A percentile compares a stretch with the other conserved stretches of the same genome.
These are phyloP conservation scores for Drosophila oshimai DNA, from an alignment of 1,140 invertebrate genomes.

Conservation along the genomic window DNA sequence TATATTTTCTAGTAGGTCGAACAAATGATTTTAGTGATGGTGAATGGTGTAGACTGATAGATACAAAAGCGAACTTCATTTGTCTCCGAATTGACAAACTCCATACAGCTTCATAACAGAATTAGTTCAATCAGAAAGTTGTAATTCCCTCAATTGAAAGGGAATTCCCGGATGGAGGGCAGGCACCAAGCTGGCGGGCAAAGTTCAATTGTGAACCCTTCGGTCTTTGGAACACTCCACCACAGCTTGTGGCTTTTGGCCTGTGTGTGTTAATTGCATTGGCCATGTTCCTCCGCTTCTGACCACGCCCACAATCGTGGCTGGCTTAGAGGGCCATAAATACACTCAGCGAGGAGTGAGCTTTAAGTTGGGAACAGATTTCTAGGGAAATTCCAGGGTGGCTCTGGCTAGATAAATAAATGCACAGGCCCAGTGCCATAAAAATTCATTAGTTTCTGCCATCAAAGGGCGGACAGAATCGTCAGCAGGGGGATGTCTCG, in stretches of 20 bases:
- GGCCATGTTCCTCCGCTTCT: conserved; percentile 25
- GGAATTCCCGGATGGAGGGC: conserved; percentile 21
- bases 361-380: conserved; percentile 30
- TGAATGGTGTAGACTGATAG: too few species aligned
- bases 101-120: not conserved
- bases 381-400: not conserved
- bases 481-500: conserved; percentile 13
- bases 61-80: too few species aligned
- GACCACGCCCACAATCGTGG: conserved; percentile 13
- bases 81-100: not conserved
- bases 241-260: conserved; percentile 20
- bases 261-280: conserved; percentile 65
- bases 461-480: conserved; percentile 37
- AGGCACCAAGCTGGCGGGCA: conserved; percentile 1
- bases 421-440: conserved; percentile 45
- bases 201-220: conserved; percentile 36
- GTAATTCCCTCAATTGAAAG: conserved; percentile 31
- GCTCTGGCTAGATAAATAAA: conserved; percentile 15
- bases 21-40: too few species aligned
- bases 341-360: conserved; percentile 25
- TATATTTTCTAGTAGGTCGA: too few species aligned
- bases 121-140: conserved; percentile 13
- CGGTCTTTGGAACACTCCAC: not conserved
- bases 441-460: conserved; percentile 76
- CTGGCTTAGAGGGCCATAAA: conserved; percentile 52